Percentiles rank a stretch among this genome's conserved stretches.
Evolutionary conservation across 2,888 invertebrate genomes (phyloP).

Genomic region (Monopis laevigella): DNA sequence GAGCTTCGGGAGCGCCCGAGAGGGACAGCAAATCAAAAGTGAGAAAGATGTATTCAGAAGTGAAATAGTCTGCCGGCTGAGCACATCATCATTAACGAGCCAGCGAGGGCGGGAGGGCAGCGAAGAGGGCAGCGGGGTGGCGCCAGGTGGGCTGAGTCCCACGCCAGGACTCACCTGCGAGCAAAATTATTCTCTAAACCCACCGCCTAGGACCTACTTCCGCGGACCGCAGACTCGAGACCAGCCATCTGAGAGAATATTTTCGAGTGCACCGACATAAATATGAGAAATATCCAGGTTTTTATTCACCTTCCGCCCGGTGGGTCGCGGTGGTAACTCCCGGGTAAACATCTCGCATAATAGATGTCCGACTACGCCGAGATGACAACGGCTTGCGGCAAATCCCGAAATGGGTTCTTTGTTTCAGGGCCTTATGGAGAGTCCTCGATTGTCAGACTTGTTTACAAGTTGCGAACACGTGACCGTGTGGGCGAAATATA

Average conservation of each 20-base stretch:
- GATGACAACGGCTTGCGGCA: conserved; percentile 34
- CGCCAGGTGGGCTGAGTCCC: conserved; percentile 68
- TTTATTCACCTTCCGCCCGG: conserved; percentile 49
- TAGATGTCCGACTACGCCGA: conserved; percentile 51
- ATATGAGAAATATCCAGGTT: conserved; percentile 64
- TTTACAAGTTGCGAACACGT: neutral
- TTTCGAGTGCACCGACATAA: conserved; percentile 63
- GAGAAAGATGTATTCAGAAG: conserved; percentile 73
- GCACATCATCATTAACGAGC: conserved; percentile 84
- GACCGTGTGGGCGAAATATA: neutral
- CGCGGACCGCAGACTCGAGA: conserved; percentile 26
- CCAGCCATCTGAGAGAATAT: conserved; percentile 50
- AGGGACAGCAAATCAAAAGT: conserved; percentile 59
- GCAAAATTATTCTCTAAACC: conserved; percentile 31
- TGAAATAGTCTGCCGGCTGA: conserved; percentile 80
- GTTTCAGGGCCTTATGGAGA: conserved; percentile 1
- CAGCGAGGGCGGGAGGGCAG: conserved; percentile 68
- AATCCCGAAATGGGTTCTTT: conserved; percentile 11
- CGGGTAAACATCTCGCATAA: conserved; percentile 43
- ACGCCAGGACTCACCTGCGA: conserved; percentile 55
- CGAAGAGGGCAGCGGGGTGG: conserved; percentile 66
- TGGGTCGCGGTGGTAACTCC: conserved; percentile 24
- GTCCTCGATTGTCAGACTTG: neutral
- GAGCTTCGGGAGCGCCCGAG: conserved; percentile 29
- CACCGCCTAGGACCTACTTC: conserved; percentile 36